phyloP scores from a whole-genome alignment of 2,888 invertebrate species.

The Phragmatobia fuliginosa region DNA sequence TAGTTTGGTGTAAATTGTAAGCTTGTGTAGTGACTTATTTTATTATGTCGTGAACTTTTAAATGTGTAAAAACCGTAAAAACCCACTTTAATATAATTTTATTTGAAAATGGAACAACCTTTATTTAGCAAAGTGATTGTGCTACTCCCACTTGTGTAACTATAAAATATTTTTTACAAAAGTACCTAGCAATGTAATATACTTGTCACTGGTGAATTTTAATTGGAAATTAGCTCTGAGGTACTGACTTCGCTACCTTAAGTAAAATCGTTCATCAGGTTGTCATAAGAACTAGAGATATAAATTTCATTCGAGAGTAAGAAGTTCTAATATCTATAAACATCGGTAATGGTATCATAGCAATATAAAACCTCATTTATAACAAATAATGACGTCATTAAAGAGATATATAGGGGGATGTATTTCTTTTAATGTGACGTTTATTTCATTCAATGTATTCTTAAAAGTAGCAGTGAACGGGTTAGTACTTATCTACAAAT shows the following conservation, averaged over 20 bases:
- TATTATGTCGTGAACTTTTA: constrained; percentile 14
- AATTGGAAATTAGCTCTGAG: not conserved
- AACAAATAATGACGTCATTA: constrained; percentile 29
- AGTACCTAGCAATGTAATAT: no score
- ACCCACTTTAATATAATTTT: not conserved
- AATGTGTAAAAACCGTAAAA: not conserved
- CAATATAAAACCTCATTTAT: not conserved
- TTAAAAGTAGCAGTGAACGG: constrained; percentile 1
- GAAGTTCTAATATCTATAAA: not conserved
- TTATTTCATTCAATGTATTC: constrained; percentile 22
- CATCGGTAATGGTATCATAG: constrained; percentile 3
- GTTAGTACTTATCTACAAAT: not conserved
- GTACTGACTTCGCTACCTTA: not conserved
- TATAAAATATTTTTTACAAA: no score
- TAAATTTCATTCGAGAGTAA: not conserved
- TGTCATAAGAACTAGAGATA: not conserved
- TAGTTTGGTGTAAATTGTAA: constrained; percentile 41
- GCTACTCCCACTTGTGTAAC: no score
- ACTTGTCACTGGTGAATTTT: not conserved
- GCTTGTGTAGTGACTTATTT: constrained; percentile 15
- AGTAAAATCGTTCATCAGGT: not conserved
- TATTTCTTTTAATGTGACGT: constrained; percentile 39
- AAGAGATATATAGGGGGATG: constrained; percentile 29
- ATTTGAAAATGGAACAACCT: not conserved
- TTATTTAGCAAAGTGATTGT: not conserved